These are phyloP conservation scores for Gobio gobio DNA, from an alignment of 2,113 vertebrate species.

Conservation along the genomic window DNA sequence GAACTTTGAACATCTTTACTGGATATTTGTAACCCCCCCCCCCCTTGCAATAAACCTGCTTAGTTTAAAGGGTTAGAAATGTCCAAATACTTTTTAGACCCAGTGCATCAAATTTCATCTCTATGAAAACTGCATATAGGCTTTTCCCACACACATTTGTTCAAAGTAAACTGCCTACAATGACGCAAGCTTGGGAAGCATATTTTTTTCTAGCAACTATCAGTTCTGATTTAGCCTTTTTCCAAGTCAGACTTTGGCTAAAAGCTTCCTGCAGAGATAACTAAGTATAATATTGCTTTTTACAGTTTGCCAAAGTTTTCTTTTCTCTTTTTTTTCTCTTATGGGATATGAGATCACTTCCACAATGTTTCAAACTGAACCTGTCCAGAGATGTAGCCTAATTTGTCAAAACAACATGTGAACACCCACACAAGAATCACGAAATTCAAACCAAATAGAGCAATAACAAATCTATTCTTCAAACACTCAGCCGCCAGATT, in stretches of 20 bases:
- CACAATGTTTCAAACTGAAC: slow-evolving; percentile 53
- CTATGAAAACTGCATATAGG: background rate
- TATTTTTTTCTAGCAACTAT: background rate
- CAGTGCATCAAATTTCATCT: background rate
- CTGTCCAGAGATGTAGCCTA: slow-evolving; percentile 19
- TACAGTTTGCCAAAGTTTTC: background rate
- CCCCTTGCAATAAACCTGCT: too few relatives aligned
- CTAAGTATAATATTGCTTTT: background rate
- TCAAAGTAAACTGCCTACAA: background rate
- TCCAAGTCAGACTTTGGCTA: background rate
- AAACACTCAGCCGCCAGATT: slow-evolving; percentile 10
- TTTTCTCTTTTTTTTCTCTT: background rate
- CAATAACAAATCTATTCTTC: background rate
- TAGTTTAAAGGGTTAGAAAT: too few relatives aligned
- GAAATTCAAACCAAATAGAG: slow-evolving; percentile 7
- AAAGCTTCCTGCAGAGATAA: slow-evolving; percentile 7
- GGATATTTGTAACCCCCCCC: too few relatives aligned
- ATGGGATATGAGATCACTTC: slow-evolving; percentile 33
- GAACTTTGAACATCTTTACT: too few relatives aligned
- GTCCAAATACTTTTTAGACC: too few relatives aligned
- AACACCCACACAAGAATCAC: background rate
- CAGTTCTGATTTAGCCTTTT: background rate
- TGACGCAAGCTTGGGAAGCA: background rate
- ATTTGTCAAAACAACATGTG: background rate
- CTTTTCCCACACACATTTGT: background rate